Evolutionary conservation across 1,140 invertebrate species (phyloP).

Genomic region (Drosophila murphyi): DNA sequence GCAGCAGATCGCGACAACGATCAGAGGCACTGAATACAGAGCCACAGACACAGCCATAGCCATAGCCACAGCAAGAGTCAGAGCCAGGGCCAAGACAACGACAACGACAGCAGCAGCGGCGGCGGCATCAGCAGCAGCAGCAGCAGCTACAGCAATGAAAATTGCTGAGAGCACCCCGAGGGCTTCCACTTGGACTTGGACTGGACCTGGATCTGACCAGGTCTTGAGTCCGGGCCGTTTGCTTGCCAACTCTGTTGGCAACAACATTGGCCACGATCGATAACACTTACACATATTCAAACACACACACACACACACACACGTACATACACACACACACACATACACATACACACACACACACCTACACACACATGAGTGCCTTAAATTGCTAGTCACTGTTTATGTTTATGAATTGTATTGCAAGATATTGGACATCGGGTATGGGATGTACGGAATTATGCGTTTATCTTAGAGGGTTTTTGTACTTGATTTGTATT

Average conservation of each 20-base stretch:
- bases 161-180: slow-evolving; percentile 83
- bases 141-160: slow-evolving; percentile 68
- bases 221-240: slow-evolving; percentile 48
- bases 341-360: slow-evolving; percentile 7
- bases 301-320: slow-evolving; percentile 8
- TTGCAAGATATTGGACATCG: slow-evolving; percentile 64
- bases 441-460: slow-evolving; percentile 48
- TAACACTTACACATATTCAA: slow-evolving; percentile 55
- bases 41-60: slow-evolving; percentile 24
- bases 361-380: background rate
- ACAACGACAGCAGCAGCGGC: slow-evolving; percentile 8
- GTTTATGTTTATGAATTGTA: slow-evolving; percentile 75
- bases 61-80: slow-evolving; percentile 14
- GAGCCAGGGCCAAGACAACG: slow-evolving; percentile 22
- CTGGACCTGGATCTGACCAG: slow-evolving; percentile 60
- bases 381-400: slow-evolving; percentile 28
- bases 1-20: slow-evolving; percentile 72
- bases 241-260: slow-evolving; percentile 39
- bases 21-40: slow-evolving; percentile 39
- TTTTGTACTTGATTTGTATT: slow-evolving; percentile 53
- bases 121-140: slow-evolving; percentile 11
- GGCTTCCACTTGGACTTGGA: slow-evolving; percentile 69
- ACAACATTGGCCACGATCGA: slow-evolving; percentile 77
- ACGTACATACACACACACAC: background rate
- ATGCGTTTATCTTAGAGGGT: slow-evolving; percentile 77